Evolutionary conservation across 2,113 vertebrate genomes (phyloP), one percentile per base, ranked within the genome.

Genomic region (Ondatra zibethicus): DNA sequence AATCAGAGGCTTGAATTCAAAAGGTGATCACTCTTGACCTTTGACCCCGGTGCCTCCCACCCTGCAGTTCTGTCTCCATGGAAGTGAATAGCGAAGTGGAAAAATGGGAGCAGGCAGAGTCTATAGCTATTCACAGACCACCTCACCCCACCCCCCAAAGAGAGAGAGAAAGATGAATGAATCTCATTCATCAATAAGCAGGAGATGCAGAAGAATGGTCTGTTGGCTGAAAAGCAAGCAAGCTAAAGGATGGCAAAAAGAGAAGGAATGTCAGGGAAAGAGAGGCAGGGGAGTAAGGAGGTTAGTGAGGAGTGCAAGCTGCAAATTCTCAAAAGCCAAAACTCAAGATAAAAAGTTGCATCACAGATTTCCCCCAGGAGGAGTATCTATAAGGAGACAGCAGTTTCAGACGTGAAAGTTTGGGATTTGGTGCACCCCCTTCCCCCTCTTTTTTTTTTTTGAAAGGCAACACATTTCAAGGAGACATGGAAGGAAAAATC

Each of bases 1-100:
- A 99, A 98, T 98, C 98, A 99, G 96, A 98, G 97, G 96, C 98
- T 98, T 98, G 98, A 97, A 98, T 98, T 98, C 98, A 98, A 98
- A 99, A 98, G 98, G 98, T 98, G 98, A 97, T 98, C 97, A 98
- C 98, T 99, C 99, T 99, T 98, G 98, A 99, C 98, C 99, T 98
- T 96, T 98, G 98, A 98, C 98, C 98, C 88, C 5, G 13, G 96
- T 90, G 97, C 98, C 98, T 99, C 98, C 98, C 98, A 98, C 98
- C 98, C 98, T 89, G 98, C 96, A 95, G 36, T 97, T 98, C 98
- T 90, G 98, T 99, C n/a, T 29, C 99, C 98, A 99, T 98, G 99
- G 99, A 98, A 98, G 98, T 98, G 97, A 98, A 98, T 97, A 97
- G 95, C 81, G 52, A 4, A 98, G 98, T 2, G 86, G 97, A 98